Conservation (phyloP, 2,113 vertebrate genomes). For the Panurus biarmicus region DNA sequence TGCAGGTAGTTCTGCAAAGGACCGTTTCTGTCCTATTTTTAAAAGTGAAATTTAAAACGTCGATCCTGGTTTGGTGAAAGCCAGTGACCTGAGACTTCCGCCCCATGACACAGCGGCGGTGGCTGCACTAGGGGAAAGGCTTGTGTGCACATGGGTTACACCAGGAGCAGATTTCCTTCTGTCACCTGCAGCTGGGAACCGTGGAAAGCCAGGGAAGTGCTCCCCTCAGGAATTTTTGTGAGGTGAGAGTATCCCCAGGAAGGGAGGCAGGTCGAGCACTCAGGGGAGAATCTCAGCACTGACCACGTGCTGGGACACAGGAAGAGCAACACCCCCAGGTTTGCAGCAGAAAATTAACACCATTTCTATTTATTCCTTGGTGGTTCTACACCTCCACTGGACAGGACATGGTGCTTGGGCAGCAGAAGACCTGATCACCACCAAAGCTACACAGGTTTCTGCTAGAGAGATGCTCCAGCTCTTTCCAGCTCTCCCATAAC, state of each 20-base stretch:
- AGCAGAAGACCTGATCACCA: neutral
- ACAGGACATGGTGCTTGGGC: fast-evolving
- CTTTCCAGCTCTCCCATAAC: neutral
- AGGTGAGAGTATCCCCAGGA: neutral
- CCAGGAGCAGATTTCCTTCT: neutral
- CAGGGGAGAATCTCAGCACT: fast-evolving
- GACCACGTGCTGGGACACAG: fast-evolving
- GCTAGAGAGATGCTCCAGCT: neutral
- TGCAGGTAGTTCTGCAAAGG: neutral
- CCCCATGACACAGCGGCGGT: fast-evolving
- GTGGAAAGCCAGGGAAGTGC: neutral
- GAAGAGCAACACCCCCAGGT: fast-evolving
- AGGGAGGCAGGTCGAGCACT: fast-evolving
- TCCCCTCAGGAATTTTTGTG: neutral
- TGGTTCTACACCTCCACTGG: neutral
- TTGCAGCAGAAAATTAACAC: neutral
- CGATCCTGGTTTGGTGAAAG: neutral
- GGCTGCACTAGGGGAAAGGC: neutral
- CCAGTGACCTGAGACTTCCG: neutral
- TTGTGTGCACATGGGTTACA: neutral
- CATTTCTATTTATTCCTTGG: neutral
- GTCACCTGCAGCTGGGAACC: neutral
- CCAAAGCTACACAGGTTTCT: neutral
- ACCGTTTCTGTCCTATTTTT: neutral
- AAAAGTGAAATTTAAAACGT: neutral